Evolutionary conservation across 2,113 vertebrate species (phyloP), one percentile per base, ranked within the genome.

Genomic region (Ranitomeya imitator): DNA sequence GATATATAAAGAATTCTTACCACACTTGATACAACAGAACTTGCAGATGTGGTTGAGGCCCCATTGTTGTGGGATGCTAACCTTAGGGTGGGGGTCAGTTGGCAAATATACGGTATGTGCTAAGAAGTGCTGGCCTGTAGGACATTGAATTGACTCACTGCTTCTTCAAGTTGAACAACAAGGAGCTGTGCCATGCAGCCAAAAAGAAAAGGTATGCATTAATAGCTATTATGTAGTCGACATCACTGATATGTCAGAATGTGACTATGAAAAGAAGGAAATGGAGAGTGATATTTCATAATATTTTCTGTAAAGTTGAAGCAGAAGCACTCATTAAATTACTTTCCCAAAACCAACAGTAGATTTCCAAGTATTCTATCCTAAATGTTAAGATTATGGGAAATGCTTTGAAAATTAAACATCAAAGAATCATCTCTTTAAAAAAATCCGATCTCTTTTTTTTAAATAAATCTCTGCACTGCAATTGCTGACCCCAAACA

Each of bases 371-470:
- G 57, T 52, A 85, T 45, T 86, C 5, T 60, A 61, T 74, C 12
- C 14, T 45, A 74, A 55, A 61, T 60, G 51, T 77, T 51, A 86
- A 31, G 57, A 54, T 86, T 78, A 79, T 67, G 14, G 55, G n/a
- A 78, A 86, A 69, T 21, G 80, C 74, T 86, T 79, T 86, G 85
- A 79, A 86, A 86, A 37, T 78, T 52, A 79, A 79, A 86, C 85
- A 52, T 86, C 85, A 86, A 86, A 86, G 85, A 67, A 67, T 67
- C 60, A 78, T 65, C 60, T 55, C 19, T 65, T 6, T 37, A 74
- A 59, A 55, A 73, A 73, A 73, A 73, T 37, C 16, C 67, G 61
- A 76, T 85, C 52, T 52, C 7, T 10, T 61, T 57, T 54, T 73
- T 23, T 77, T 23, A 85, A 57, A 26, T 79, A 79, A 23, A 54